phyloP scores from a whole-genome alignment of 2,113 vertebrate genomes.

The Channa maculata region DNA sequence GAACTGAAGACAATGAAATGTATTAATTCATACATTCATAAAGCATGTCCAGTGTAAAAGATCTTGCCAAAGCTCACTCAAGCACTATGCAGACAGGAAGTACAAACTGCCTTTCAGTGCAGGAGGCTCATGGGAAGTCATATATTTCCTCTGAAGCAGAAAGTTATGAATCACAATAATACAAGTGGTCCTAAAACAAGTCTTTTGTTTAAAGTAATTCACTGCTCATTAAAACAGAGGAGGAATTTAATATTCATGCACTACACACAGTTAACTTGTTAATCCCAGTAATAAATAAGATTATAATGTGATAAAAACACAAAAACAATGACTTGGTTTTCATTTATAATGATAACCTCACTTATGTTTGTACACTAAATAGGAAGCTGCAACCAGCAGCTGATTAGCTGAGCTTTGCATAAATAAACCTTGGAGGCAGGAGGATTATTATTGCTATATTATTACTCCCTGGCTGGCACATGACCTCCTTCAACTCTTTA shows the following conservation, averaged over 20 bases:
- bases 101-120: background rate
- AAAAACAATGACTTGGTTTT: too few relatives aligned
- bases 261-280: too few relatives aligned
- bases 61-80: background rate
- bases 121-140: conserved; percentile 1
- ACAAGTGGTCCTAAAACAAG: background rate
- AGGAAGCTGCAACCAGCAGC: too few relatives aligned
- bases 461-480: too few relatives aligned
- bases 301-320: too few relatives aligned
- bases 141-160: background rate
- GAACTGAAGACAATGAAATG: conserved; percentile 39
- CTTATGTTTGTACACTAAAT: too few relatives aligned
- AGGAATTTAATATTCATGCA: background rate
- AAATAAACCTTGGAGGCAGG: too few relatives aligned
- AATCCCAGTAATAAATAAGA: too few relatives aligned
- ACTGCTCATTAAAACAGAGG: background rate
- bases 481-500: too few relatives aligned
- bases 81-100: background rate
- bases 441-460: too few relatives aligned
- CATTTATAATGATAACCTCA: too few relatives aligned
- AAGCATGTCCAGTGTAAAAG: conserved; percentile 36
- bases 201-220: background rate
- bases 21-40: conserved; percentile 50
- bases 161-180: background rate
- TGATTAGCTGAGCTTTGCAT: too few relatives aligned